phyloP scores from a whole-genome alignment of 2,113 vertebrate species.

The Furnarius figulus region DNA sequence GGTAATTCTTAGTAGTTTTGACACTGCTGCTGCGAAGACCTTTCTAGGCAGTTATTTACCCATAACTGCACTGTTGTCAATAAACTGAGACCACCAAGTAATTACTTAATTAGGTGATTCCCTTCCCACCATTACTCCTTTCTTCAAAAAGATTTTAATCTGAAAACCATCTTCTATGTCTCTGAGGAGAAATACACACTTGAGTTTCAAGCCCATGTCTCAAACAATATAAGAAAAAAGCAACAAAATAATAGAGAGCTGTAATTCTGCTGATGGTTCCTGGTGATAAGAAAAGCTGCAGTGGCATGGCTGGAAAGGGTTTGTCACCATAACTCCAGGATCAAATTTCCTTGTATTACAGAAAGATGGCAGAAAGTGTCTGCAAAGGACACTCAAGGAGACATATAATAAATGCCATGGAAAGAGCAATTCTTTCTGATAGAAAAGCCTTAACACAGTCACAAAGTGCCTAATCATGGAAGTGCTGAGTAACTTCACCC shows the following conservation, averaged over 20 bases:
- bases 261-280: conserved; percentile 50
- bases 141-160: conserved; percentile 25
- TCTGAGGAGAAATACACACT: neutral
- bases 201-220: conserved; percentile 20
- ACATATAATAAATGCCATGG: conserved; percentile 54
- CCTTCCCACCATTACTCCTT: neutral
- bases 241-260: conserved; percentile 48
- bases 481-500: conserved; percentile 51
- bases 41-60: neutral
- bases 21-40: neutral
- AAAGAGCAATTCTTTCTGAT: conserved; percentile 46
- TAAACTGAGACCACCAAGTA: conserved; percentile 23
- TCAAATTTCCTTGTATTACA: conserved; percentile 64
- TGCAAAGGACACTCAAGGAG: conserved; percentile 60
- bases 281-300: conserved; percentile 55
- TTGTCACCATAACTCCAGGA: conserved; percentile 62
- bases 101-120: conserved; percentile 32
- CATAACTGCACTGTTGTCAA: neutral
- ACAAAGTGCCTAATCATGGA: conserved; percentile 37
- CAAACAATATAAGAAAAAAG: conserved; percentile 11
- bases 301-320: neutral
- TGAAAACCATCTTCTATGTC: neutral
- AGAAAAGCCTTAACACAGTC: conserved; percentile 53
- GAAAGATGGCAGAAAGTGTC: conserved; percentile 68
- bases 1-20: neutral